Conservation (phyloP, 2,797 vertebrate species). For the Xiphophorus birchmanni region DNA sequence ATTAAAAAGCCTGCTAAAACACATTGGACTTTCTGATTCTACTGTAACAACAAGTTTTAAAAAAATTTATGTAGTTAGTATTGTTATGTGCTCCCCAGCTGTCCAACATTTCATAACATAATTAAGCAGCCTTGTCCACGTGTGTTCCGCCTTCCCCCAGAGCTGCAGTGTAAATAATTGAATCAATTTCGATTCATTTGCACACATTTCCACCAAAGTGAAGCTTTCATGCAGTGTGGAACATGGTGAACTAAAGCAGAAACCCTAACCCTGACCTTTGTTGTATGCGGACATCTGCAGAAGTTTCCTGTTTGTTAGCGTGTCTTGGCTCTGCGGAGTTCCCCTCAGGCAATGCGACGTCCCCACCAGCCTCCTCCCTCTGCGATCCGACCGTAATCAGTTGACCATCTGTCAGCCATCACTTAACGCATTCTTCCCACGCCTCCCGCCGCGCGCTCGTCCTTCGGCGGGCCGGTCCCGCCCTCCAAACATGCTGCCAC, state of each 20-base stretch:
- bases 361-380: conserved; percentile 21
- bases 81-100: background rate
- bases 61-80: background rate
- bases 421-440: background rate
- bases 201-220: background rate
- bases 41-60: background rate
- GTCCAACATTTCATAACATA: background rate
- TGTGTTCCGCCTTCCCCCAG: background rate
- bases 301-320: conserved; percentile 18
- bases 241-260: background rate
- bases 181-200: background rate
- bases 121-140: background rate
- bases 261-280: too few species aligned
- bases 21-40: background rate
- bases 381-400: conserved; percentile 46
- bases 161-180: background rate
- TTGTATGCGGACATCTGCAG: conserved; percentile 11
- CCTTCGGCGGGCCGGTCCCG: conserved; percentile 12
- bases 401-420: conserved; percentile 58
- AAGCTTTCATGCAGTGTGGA: background rate
- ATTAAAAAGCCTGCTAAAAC: background rate
- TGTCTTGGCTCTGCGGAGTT: conserved; percentile 16
- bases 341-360: conserved; percentile 19
- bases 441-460: conserved; percentile 15
- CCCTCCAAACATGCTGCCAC: conserved; percentile 37